A percentile compares a stretch with the other conserved stretches of the same genome.
Evolutionary conservation across 2,113 vertebrate species (phyloP).

Genomic region (Lethenteron reissneri): DNA sequence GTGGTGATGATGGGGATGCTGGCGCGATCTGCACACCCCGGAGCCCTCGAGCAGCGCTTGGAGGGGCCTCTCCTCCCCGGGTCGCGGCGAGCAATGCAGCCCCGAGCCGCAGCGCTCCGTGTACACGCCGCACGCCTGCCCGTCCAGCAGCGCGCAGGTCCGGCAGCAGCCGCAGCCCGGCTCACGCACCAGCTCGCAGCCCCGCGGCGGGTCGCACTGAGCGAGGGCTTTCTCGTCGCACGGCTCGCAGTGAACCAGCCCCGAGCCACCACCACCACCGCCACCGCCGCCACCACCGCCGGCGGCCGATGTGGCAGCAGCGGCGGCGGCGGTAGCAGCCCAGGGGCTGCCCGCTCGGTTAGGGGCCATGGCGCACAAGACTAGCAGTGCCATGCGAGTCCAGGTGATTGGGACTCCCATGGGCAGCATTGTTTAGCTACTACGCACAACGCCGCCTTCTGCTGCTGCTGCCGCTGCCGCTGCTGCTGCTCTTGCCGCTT

Average conservation of each 20-base stretch:
- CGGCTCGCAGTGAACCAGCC: conserved; percentile 65
- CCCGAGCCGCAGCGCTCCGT: conserved; percentile 51
- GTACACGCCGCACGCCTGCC: conserved; percentile 58
- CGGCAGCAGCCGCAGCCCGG: conserved; percentile 75
- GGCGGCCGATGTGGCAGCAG: too few relatives aligned
- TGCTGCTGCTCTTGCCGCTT: too few relatives aligned
- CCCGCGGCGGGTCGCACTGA: conserved; percentile 42
- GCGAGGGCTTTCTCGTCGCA: conserved; percentile 42
- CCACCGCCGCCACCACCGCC: conserved; percentile 23
- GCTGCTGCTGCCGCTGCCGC: too few relatives aligned
- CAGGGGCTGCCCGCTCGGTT: too few relatives aligned
- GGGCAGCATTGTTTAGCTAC: too few relatives aligned
- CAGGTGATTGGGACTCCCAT: too few relatives aligned
- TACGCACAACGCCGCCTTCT: too few relatives aligned
- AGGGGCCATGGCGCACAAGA: too few relatives aligned
- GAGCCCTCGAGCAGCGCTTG: conserved; percentile 59
- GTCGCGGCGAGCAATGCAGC: conserved; percentile 36
- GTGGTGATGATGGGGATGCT: too few relatives aligned
- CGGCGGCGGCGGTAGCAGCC: too few relatives aligned
- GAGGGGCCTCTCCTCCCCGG: conserved; percentile 40
- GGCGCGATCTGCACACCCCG: conserved; percentile 28
- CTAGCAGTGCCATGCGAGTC: too few relatives aligned
- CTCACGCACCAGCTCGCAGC: conserved; percentile 47
- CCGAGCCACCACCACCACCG: conserved; percentile 43
- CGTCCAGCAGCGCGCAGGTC: conserved; percentile 44